Conservation (phyloP, 1,140 invertebrate genomes). For the Dysdera silvatica region DNA sequence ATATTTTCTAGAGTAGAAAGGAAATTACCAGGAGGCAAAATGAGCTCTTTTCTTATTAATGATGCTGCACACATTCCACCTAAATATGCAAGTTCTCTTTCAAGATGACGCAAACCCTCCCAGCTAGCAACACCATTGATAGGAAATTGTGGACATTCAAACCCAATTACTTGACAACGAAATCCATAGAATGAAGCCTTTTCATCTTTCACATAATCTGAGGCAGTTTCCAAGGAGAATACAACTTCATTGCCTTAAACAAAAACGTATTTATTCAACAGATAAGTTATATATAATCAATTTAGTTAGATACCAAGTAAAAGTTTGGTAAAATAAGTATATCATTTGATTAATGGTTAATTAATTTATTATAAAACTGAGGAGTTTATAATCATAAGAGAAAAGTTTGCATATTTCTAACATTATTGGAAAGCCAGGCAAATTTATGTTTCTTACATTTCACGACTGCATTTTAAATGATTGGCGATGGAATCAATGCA, state of each 20-base stretch:
- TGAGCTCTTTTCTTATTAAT: slow-evolving; percentile 76
- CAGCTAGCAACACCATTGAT: slow-evolving; percentile 26
- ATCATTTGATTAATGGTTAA: neutral
- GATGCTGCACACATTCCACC: slow-evolving; percentile 82
- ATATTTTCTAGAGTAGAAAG: too few relatives aligned
- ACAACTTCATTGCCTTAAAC: slow-evolving; percentile 77
- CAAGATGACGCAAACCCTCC: slow-evolving; percentile 62
- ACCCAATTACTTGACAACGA: slow-evolving; percentile 76
- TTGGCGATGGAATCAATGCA: too few relatives aligned
- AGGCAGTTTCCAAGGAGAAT: slow-evolving; percentile 89
- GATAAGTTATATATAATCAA: too few relatives aligned
- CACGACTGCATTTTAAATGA: too few relatives aligned
- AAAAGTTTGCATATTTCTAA: too few relatives aligned
- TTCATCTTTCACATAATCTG: slow-evolving; percentile 89
- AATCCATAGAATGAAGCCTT: slow-evolving; percentile 77
- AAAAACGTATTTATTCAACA: slow-evolving; percentile 11
- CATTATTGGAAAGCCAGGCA: too few relatives aligned
- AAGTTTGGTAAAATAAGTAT: neutral
- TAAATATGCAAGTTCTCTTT: slow-evolving; percentile 82
- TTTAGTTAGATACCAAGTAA: too few relatives aligned
- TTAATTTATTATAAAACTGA: neutral
- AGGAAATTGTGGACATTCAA: slow-evolving; percentile 57
- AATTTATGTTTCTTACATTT: too few relatives aligned
- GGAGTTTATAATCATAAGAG: too few relatives aligned
- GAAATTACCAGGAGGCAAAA: slow-evolving; percentile 57